Percentiles rank a stretch among this genome's conserved stretches.
phyloP scores from a whole-genome alignment of 1,140 invertebrate genomes.

The Globodera rostochiensis region DNA sequence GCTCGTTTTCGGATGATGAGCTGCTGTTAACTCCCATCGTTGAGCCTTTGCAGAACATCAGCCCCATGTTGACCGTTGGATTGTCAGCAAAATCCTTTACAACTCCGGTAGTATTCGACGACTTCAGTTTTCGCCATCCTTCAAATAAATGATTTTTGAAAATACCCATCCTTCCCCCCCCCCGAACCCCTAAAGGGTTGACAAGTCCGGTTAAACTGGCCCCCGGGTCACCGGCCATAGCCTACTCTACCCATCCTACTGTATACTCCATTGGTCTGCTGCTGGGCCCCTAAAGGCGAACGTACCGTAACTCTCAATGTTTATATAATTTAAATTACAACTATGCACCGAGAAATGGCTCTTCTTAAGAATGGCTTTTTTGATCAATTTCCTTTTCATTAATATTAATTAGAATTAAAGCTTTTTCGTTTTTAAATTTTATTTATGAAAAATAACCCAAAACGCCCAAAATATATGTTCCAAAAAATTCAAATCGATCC shows the following conservation, averaged over 20 bases:
- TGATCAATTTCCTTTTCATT: neutral
- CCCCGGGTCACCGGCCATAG: too few relatives aligned
- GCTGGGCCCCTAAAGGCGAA: too few relatives aligned
- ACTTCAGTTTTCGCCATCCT: constrained; percentile 4
- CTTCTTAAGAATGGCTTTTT: too few relatives aligned
- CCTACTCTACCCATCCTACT: too few relatives aligned
- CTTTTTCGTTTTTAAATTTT: constrained; percentile 18
- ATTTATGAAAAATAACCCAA: neutral
- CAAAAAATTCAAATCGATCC: too few relatives aligned
- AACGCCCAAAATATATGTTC: neutral
- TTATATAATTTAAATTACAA: too few relatives aligned
- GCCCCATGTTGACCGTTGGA: constrained; percentile 7
- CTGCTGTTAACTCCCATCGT: neutral
- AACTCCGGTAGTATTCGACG: neutral
- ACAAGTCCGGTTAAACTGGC: too few relatives aligned
- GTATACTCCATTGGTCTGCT: too few relatives aligned
- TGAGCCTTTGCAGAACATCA: neutral
- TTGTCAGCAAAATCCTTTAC: neutral
- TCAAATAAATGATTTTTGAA: neutral
- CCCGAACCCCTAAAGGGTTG: too few relatives aligned
- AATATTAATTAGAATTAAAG: constrained; percentile 32
- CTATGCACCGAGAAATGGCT: too few relatives aligned
- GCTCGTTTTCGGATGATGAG: neutral
- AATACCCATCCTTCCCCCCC: too few relatives aligned
- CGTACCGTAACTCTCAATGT: too few relatives aligned